phyloP scores from a whole-genome alignment of 2,113 vertebrate genomes.

The Colinus virginianus region DNA sequence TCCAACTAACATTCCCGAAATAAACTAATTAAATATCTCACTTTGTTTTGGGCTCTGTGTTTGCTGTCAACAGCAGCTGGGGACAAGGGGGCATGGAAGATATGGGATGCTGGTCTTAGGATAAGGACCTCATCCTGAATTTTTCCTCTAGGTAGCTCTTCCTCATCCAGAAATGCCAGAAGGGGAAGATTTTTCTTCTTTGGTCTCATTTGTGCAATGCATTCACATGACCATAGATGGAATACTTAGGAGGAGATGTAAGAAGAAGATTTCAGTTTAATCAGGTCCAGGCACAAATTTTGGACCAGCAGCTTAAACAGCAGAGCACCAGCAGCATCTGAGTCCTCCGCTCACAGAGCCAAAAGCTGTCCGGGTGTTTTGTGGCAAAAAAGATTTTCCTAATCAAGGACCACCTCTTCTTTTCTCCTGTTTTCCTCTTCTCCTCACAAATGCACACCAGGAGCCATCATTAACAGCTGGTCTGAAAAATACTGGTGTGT shows the following conservation, averaged over 20 bases:
- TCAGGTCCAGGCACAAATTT: slow-evolving; percentile 46
- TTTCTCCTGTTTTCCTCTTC: not conserved
- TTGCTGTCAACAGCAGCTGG: not conserved
- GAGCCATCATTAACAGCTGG: not conserved
- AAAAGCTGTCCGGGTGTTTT: not conserved
- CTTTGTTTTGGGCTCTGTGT: not conserved
- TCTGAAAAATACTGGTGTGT: not conserved
- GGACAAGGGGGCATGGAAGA: not conserved
- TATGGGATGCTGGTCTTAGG: not conserved
- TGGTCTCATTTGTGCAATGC: not conserved
- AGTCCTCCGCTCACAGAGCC: not conserved
- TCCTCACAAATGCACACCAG: not conserved
- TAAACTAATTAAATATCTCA: not conserved
- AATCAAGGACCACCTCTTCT: not conserved
- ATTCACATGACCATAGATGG: slow-evolving; percentile 53
- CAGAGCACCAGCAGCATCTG: slow-evolving; percentile 33
- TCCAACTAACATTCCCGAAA: not conserved
- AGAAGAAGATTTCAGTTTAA: slow-evolving; percentile 41
- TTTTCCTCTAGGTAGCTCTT: not conserved
- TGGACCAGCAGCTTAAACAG: not conserved
- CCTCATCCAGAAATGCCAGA: not conserved
- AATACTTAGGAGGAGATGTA: slow-evolving; percentile 9
- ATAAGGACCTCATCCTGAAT: not conserved
- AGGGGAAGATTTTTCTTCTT: slow-evolving; percentile 4
- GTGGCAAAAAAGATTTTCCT: not conserved